Percentiles rank a stretch among this genome's conserved stretches.
phyloP scores from a whole-genome alignment of 2,888 invertebrate species.

The Ophion slaviceki region DNA sequence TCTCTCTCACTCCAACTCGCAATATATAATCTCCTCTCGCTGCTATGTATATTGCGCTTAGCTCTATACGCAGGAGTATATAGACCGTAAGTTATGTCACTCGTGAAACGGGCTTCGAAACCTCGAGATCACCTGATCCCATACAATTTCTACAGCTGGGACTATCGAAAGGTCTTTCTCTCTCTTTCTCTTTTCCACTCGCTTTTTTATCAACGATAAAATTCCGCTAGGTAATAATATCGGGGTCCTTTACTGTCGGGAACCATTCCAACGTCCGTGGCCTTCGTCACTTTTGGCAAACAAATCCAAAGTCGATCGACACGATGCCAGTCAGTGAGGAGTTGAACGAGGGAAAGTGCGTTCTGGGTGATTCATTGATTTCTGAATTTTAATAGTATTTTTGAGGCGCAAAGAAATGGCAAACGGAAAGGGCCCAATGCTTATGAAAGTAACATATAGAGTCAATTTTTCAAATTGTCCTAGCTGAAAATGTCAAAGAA shows the following conservation, averaged over 20 bases:
- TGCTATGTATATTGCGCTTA: constrained; percentile 42
- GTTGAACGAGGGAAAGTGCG: too few species aligned
- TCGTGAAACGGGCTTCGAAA: constrained; percentile 61
- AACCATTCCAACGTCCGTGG: background rate
- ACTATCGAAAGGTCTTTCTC: constrained; percentile 47
- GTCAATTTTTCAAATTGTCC: too few species aligned
- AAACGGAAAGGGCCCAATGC: too few species aligned
- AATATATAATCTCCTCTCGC: constrained; percentile 30
- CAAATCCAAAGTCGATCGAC: background rate
- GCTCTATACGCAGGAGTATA: constrained; percentile 43
- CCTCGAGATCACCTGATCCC: constrained; percentile 56
- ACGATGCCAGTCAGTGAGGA: too few species aligned
- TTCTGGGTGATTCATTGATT: too few species aligned
- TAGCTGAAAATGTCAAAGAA: too few species aligned
- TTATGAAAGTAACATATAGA: too few species aligned
- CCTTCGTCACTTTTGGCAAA: background rate
- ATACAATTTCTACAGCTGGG: constrained; percentile 44
- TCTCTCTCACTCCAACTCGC: constrained; percentile 27
- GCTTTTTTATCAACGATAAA: constrained; percentile 14
- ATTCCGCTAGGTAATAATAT: constrained; percentile 34
- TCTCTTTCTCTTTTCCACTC: too few species aligned
- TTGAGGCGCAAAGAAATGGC: too few species aligned
- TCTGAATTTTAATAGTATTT: too few species aligned
- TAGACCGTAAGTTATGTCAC: constrained; percentile 54
- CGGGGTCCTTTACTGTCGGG: constrained; percentile 3